These are phyloP conservation scores for Saccostrea cuccullata DNA, from an alignment of 1,140 invertebrate genomes.

Conservation along the genomic window DNA sequence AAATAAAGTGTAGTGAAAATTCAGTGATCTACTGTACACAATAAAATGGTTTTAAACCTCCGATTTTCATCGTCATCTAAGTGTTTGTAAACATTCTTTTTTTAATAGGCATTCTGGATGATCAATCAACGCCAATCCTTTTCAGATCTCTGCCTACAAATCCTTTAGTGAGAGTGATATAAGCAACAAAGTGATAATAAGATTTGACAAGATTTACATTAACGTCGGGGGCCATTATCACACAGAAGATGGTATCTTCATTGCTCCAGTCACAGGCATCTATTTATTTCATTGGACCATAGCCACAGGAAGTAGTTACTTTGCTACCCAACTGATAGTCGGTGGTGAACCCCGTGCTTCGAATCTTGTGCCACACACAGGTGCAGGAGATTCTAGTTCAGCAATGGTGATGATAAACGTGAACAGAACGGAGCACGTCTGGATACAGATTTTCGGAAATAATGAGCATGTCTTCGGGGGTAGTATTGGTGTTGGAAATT, in stretches of 20 bases:
- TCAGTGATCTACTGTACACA: no score
- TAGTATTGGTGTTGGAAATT: not conserved
- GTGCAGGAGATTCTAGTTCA: not conserved
- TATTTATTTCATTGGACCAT: conserved; percentile 10
- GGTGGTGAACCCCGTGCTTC: not conserved
- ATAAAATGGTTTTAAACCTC: no score
- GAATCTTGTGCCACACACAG: not conserved
- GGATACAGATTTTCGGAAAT: not conserved
- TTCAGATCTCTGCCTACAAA: conserved; percentile 21
- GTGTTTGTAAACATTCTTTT: not conserved
- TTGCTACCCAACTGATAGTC: not conserved
- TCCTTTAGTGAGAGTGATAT: not conserved
- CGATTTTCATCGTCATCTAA: not conserved
- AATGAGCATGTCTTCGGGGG: not conserved
- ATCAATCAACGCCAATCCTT: not conserved
- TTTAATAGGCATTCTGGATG: not conserved
- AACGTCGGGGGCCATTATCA: not conserved
- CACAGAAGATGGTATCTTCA: not conserved
- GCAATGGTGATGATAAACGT: not conserved
- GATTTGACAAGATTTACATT: not conserved
- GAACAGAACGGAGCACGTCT: not conserved
- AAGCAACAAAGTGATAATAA: not conserved
- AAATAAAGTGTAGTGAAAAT: no score
- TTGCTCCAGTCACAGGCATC: not conserved
- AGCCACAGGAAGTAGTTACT: not conserved